Conservation (phyloP, 2,113 vertebrate genomes). For the Neofelis nebulosa region DNA sequence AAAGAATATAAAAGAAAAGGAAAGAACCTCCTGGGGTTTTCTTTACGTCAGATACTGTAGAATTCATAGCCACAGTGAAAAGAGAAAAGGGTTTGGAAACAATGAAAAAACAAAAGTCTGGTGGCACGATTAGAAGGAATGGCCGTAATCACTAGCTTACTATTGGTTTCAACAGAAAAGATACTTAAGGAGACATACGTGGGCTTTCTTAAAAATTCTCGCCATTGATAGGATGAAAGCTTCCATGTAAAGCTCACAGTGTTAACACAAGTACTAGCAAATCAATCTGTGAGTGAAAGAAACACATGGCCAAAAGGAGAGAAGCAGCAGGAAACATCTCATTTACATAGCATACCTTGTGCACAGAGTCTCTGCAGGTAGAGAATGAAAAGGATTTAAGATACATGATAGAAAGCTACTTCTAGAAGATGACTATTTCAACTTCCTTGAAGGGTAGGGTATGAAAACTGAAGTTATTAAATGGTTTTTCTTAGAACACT, state of each 20-base stretch:
- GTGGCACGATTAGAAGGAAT: background rate
- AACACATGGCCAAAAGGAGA: background rate
- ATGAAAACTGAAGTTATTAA: slow-evolving; percentile 36
- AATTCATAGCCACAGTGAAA: background rate
- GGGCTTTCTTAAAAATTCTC: slow-evolving; percentile 19
- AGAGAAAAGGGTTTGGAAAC: background rate
- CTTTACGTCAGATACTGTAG: background rate
- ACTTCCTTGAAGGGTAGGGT: background rate
- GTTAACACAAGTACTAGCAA: background rate
- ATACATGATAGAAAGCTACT: background rate
- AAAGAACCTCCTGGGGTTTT: background rate
- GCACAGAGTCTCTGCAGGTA: background rate
- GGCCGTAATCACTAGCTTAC: background rate
- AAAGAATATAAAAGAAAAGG: background rate
- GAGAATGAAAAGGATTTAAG: background rate
- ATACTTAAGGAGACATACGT: background rate
- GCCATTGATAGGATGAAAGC: background rate
- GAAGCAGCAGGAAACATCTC: background rate
- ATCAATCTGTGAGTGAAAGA: slow-evolving; percentile 8
- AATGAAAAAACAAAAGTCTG: background rate
- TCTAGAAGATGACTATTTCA: slow-evolving; percentile 26
- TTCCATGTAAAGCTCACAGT: background rate
- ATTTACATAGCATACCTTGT: background rate
- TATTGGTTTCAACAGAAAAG: background rate
- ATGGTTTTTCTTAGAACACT: background rate